Base-by-base conservation (phyloP, 2,888 invertebrate genomes). In the Rugalucina vietnamica region DNA sequence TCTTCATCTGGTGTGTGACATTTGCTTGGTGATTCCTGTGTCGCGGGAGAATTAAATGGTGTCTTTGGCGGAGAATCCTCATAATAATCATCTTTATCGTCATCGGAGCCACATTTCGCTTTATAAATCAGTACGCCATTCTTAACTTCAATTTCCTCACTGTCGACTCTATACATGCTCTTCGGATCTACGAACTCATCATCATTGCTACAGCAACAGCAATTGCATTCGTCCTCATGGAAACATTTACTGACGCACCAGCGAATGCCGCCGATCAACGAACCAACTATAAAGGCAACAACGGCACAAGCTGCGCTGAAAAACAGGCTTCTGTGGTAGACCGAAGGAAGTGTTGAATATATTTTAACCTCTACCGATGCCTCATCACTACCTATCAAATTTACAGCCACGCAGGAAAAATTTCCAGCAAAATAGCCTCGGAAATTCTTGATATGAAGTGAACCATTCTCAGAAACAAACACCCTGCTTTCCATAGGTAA, bases 401-500 rank as follows among this genome's bases (percentile, higher is more conserved):
- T 93, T 12, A 92, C 49, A 2, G 91, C 90, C 21, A 92, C 76
- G 83, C 93, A 94, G 1, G 90, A 87, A 78, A 88, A 93, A 24
- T 90, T 88, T 0, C 93, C 94, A 10, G 88, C 69, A 77, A 93
- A 92, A 78, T 84, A 85, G 0, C 92, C 91, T 18, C 92, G 86
- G 73, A 93, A 88, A 10, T 84, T 85, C 10, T 89, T 79, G 34
- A 93, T 88, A 74, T 85, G 85, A 14, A 93, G 87, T 1, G 87
- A 75, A 12, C 90, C 89, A 76, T 91, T 85, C 24, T 80, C 70
- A 0, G 83, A 49, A 0, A 90, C 86, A 27, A 77, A 70, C 8
- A 91, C 86, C 4, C 85, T 50, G 5, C 91, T 87, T 0, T 79
- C 84, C 4, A 88, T 29, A 1, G 76, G 39, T 18, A 79, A 50